Percentiles rank a stretch among this genome's conserved stretches.
Conservation (phyloP, 2,113 vertebrate genomes). For the Melierax canorus region DNA sequence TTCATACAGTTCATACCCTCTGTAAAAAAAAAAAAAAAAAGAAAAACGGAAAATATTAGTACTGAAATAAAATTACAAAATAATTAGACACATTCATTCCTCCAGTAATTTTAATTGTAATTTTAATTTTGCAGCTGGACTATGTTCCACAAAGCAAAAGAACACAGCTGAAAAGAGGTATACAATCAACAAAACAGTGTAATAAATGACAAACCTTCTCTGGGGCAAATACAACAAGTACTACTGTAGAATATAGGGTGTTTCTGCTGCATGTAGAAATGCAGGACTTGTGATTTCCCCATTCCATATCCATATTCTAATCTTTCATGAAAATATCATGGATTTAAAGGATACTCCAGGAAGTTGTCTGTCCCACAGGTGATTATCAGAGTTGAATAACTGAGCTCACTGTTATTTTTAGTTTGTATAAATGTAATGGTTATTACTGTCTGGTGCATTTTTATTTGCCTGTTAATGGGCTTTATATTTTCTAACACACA, state of each 20-base stretch:
- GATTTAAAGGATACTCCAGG: not conserved
- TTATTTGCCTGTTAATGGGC: not conserved
- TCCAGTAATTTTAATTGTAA: not conserved
- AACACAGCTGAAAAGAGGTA: not conserved
- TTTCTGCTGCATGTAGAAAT: not conserved
- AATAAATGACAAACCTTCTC: not conserved
- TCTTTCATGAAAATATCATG: not conserved
- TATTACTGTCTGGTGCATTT: not conserved
- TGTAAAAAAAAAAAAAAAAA: constrained; percentile 60
- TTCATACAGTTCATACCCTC: constrained; percentile 99
- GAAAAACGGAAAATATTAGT: constrained; percentile 14
- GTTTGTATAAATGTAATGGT: not conserved
- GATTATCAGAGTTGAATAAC: not conserved
- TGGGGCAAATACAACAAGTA: not conserved
- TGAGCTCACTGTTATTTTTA: not conserved
- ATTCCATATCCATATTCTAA: not conserved
- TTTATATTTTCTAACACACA: not conserved
- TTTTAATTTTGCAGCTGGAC: not conserved
- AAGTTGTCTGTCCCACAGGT: not conserved
- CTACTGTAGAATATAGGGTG: not conserved
- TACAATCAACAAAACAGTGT: not conserved
- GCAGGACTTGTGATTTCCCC: not conserved
- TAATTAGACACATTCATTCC: not conserved
- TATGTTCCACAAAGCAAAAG: not conserved
- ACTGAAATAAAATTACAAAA: not conserved